These are phyloP conservation scores for western clawed frog (Xenopus tropicalis) DNA, from an alignment of 2,113 vertebrate species.

Conservation along the genomic window DNA sequence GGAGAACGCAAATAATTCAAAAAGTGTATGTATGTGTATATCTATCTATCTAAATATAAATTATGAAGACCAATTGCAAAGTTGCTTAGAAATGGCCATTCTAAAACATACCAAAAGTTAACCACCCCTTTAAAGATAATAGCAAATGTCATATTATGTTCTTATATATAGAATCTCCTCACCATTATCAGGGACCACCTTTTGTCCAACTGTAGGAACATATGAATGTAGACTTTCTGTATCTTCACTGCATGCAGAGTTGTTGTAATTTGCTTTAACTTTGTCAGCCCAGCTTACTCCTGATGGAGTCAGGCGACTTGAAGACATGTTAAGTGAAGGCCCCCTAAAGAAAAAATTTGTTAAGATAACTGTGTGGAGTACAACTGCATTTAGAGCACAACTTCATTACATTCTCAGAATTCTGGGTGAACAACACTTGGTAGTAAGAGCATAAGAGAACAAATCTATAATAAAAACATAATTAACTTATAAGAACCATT, in stretches of 20 bases:
- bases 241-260: slow-evolving; percentile 50
- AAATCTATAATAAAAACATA: too few relatives aligned
- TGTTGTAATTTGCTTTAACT: slow-evolving; percentile 81
- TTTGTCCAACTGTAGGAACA: slow-evolving; percentile 60
- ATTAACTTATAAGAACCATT: too few relatives aligned
- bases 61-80: too few relatives aligned
- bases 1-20: too few relatives aligned
- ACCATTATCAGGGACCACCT: slow-evolving; percentile 63
- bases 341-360: slow-evolving; percentile 56
- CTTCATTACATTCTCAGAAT: not conserved
- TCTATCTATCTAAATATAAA: too few relatives aligned
- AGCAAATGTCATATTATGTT: too few relatives aligned
- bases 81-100: too few relatives aligned
- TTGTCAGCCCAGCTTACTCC: slow-evolving; percentile 95
- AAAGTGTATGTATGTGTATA: too few relatives aligned
- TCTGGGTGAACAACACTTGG: not conserved
- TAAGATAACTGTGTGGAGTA: too few relatives aligned
- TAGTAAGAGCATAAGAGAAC: not conserved
- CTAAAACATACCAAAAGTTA: too few relatives aligned
- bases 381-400: too few relatives aligned
- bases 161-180: slow-evolving; percentile 42
- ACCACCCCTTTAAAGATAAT: too few relatives aligned
- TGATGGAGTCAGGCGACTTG: slow-evolving; percentile 75
- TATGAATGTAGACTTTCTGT: slow-evolving; percentile 45
- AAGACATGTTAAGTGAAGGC: slow-evolving; percentile 70